Base-by-base conservation (phyloP, 2,797 vertebrate species). In the Phalloptychus januarius region DNA sequence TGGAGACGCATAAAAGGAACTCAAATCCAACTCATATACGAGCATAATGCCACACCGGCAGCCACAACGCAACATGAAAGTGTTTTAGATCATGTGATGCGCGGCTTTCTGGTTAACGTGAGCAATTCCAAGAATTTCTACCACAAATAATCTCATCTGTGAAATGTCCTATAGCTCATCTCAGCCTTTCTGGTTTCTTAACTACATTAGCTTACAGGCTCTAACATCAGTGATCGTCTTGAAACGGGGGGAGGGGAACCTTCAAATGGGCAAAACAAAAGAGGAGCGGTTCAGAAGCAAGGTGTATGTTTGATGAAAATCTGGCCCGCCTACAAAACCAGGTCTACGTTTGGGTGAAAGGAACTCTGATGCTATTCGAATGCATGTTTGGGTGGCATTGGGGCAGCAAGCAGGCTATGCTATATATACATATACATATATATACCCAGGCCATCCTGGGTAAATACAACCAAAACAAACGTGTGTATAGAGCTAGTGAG, bases 1-100 rank as follows among this genome's bases (percentile, higher is more conserved):
- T 15, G 48, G 78, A 78, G 76, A 81, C 54, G 13, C 25, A 52
- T 71, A 18, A 69, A 25, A 79, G 73, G 13, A 79, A 7, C 28
- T 52, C 54, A 38, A n/a, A 40, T 72, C 72, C 13, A 5, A 71
- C n/a, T 50, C 25, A 31, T 38, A 5, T 4, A 10, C 5, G 1
- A 40, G 11, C 23, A 23, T 46, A 77, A 74, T 77, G 71, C n/a
- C 56, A 45, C 38, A 11, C 1, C 10, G 38, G 5, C 5, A 0
- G 28, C 13, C 25, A 46, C 46, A 77, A 76, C 78, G 71, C 72
- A 79, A 76, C 31, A 36, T 58, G 33, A n/a, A 72, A 50, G 40
- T 25, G 36, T 25, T 16, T 58, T 52, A 38, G 18, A 28, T 48
- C 4, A 56, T 50, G 13, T 72, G 50, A 74, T 33, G 71, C 18